Evolutionary conservation across 2,113 vertebrate genomes (phyloP).

Genomic region (Centrocercus urophasianus): DNA sequence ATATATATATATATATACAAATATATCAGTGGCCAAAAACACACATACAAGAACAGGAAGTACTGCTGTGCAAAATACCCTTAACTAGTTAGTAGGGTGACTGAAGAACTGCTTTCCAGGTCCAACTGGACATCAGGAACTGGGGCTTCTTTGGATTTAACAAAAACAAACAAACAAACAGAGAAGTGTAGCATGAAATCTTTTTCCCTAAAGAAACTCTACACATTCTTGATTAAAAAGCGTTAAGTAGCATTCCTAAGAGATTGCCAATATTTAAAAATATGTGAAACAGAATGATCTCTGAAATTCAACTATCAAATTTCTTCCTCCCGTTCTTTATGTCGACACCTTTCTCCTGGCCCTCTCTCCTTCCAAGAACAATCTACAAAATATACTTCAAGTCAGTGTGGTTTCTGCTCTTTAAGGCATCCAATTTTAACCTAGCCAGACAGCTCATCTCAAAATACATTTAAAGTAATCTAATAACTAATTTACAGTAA

Average conservation of each 20-base stretch:
- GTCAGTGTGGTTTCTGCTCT: background rate
- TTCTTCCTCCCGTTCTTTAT: background rate
- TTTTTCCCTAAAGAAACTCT: background rate
- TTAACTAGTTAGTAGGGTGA: background rate
- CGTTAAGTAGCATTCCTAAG: background rate
- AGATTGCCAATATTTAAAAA: background rate
- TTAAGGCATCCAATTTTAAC: background rate
- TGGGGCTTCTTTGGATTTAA: background rate
- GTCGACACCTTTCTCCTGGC: background rate
- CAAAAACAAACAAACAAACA: background rate
- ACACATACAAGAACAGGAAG: accelerated
- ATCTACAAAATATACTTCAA: background rate
- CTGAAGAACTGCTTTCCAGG: background rate
- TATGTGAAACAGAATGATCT: background rate
- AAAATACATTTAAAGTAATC: constrained; percentile 29
- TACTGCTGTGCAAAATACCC: background rate
- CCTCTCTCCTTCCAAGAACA: background rate
- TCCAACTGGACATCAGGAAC: background rate
- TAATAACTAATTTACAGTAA: constrained; percentile 26
- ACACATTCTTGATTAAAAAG: background rate
- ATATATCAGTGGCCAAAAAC: background rate
- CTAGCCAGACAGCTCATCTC: background rate
- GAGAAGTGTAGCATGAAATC: accelerated
- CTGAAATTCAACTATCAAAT: background rate
- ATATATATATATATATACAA: no score